These are phyloP conservation scores for Procambarus clarkii DNA, from an alignment of 1,140 invertebrate species.

Conservation along the genomic window DNA sequence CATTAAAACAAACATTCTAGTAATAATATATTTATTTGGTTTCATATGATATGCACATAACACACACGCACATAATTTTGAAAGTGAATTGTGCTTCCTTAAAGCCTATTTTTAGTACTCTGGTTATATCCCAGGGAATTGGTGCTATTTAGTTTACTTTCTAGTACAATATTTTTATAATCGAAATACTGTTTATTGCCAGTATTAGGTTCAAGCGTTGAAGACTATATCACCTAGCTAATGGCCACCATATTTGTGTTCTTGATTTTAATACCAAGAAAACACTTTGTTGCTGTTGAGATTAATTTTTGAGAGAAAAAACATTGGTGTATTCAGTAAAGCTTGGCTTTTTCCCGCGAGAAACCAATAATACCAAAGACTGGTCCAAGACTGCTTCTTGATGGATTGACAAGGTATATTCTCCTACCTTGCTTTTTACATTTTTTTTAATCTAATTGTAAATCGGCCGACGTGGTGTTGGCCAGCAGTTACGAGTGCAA, in stretches of 20 bases:
- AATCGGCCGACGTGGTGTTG: neutral
- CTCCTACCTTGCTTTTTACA: neutral
- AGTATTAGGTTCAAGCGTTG: neutral
- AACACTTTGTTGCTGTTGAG: neutral
- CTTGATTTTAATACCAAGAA: neutral
- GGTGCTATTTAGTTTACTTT: neutral
- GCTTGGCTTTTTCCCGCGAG: neutral
- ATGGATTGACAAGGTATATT: neutral
- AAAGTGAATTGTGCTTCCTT: neutral
- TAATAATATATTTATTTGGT: too few species aligned
- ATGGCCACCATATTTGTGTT: neutral
- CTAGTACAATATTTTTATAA: neutral
- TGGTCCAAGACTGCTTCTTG: neutral
- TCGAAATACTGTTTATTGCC: too few species aligned
- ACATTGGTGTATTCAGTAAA: neutral
- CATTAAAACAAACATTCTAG: neutral
- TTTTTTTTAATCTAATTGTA: neutral
- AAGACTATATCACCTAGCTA: neutral
- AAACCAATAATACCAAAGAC: constrained; percentile 22
- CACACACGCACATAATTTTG: too few species aligned
- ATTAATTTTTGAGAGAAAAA: neutral
- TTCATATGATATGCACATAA: too few species aligned
- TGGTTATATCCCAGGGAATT: neutral
- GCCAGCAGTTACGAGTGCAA: neutral
- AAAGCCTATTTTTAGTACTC: neutral